phyloP scores from a whole-genome alignment of 2,888 invertebrate genomes.

The Adelognathus sp. region DNA sequence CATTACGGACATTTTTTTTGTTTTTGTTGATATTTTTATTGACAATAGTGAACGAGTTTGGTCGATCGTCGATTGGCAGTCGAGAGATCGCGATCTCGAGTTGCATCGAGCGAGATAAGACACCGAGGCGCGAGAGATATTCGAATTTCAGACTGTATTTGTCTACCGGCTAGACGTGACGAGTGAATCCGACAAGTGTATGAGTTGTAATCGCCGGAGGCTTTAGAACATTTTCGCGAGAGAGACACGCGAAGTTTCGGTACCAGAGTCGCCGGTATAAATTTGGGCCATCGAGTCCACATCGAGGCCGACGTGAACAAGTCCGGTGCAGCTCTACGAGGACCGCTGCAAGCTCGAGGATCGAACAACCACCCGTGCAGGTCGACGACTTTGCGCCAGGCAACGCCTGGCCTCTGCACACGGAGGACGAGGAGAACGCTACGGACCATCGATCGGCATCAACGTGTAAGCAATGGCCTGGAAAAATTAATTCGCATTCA shows the following conservation, averaged over 20 bases:
- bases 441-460: not conserved
- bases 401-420: not conserved
- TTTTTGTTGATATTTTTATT: not conserved
- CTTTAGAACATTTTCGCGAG: not conserved
- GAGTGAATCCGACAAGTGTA: not conserved
- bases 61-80: conserved; percentile 3
- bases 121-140: not conserved
- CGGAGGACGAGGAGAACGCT: not conserved
- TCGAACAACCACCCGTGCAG: conserved; percentile 4
- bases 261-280: not conserved
- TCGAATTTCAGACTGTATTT: not conserved
- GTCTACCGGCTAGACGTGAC: not conserved
- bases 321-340: not conserved
- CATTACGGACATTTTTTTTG: conserved; percentile 28
- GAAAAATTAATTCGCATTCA: not conserved
- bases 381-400: conserved; percentile 5
- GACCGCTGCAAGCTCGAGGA: not conserved
- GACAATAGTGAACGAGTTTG: conserved; percentile 9
- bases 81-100: not conserved
- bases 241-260: not conserved
- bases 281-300: not conserved
- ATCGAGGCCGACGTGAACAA: not conserved
- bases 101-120: not conserved
- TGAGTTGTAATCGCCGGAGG: not conserved
- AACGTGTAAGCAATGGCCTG: conserved; percentile 3